A percentile compares a stretch with the other conserved stretches of the same genome.
Conservation (phyloP, 2,113 vertebrate species). For the Corythaixoides concolor region DNA sequence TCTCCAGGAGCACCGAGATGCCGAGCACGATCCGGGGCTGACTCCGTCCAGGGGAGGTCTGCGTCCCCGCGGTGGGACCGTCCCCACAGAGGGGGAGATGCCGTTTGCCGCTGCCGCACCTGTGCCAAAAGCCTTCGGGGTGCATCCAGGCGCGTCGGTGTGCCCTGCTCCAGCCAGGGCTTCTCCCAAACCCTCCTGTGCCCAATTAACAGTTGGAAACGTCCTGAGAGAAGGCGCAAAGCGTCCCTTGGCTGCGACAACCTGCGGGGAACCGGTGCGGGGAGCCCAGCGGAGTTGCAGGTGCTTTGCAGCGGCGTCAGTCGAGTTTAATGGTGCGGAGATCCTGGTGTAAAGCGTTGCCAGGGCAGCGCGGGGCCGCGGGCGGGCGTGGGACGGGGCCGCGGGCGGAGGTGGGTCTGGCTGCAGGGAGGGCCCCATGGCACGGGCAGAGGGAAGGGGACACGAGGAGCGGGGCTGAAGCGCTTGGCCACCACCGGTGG, state of each 20-base stretch:
- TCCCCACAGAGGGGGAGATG: not conserved
- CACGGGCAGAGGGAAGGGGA: fast-evolving
- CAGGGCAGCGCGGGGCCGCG: not conserved
- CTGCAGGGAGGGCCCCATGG: not conserved
- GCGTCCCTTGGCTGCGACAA: not conserved
- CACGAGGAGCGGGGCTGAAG: not conserved
- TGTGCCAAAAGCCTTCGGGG: not conserved
- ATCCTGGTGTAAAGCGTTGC: constrained; percentile 46
- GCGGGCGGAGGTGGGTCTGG: not conserved
- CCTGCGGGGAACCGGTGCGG: not conserved
- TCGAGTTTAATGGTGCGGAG: not conserved
- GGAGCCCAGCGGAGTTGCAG: not conserved
- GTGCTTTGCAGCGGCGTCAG: fast-evolving
- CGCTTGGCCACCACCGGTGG: fast-evolving
- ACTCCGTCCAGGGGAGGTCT: fast-evolving
- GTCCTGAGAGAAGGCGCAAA: not conserved
- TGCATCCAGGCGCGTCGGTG: fast-evolving
- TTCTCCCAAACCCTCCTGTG: fast-evolving
- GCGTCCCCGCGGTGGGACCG: fast-evolving
- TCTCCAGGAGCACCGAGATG: not conserved
- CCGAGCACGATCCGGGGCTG: fast-evolving
- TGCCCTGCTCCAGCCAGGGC: not conserved
- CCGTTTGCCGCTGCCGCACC: not conserved
- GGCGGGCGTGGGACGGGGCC: not conserved
- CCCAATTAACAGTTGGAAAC: fast-evolving